Conservation (phyloP, 2,888 invertebrate genomes). For the Thecocarcelia acutangulata region DNA sequence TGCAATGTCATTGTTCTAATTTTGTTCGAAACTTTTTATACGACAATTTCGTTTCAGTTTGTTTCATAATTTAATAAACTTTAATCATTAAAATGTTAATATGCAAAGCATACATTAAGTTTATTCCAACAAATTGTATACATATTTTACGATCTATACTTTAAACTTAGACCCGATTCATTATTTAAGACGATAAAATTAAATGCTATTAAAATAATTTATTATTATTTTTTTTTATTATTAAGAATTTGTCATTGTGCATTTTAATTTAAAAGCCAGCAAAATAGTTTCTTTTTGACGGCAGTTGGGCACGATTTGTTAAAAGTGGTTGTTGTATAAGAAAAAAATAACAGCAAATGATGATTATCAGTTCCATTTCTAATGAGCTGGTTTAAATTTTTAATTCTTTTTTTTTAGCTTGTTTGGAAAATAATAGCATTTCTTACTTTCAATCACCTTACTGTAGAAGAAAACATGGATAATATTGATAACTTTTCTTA, state of each 20-base stretch:
- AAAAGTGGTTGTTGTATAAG: conserved; percentile 25
- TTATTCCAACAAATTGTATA: conserved; percentile 38
- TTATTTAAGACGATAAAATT: conserved; percentile 9
- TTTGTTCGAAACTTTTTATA: conserved; percentile 14
- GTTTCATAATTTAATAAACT: conserved; percentile 2
- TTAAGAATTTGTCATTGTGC: conserved; percentile 42
- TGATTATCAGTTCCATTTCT: conserved; percentile 40
- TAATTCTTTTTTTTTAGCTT: conserved; percentile 13
- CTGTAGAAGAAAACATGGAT: not conserved
- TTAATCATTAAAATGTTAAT: conserved; percentile 22
- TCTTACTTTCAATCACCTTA: not conserved
- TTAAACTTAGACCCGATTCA: conserved; percentile 8
- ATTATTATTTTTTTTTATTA: not conserved
- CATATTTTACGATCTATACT: conserved; percentile 21
- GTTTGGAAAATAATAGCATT: conserved; percentile 11
- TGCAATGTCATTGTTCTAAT: conserved; percentile 12
- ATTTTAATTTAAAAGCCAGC: conserved; percentile 42
- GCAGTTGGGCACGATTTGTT: conserved; percentile 48
- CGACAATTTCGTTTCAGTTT: conserved; percentile 53
- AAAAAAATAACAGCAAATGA: conserved; percentile 43
- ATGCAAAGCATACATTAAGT: conserved; percentile 49
- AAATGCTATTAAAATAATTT: not conserved
- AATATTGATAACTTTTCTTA: not conserved
- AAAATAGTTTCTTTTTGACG: conserved; percentile 44
- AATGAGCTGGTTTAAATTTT: not conserved